Percentiles rank a stretch among this genome's conserved stretches.
Conservation (phyloP, 1,140 invertebrate species). For the Drosophila cardini region DNA sequence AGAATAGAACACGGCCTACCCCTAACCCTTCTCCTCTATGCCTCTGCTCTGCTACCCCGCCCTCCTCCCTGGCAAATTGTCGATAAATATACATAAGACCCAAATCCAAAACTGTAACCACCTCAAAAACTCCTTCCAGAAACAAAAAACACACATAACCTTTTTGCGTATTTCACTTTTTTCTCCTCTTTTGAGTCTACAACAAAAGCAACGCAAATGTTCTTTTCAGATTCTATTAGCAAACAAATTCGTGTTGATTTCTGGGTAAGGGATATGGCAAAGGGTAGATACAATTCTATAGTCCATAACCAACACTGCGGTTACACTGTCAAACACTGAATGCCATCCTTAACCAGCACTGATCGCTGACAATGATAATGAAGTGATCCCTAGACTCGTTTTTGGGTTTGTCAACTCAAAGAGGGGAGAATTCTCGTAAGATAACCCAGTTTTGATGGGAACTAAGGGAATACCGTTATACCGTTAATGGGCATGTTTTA, state of each 20-base stretch:
- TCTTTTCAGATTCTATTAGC: constrained; percentile 78
- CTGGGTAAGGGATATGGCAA: too few relatives aligned
- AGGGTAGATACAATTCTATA: not conserved
- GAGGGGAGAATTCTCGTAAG: not conserved
- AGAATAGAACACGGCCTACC: constrained; percentile 1
- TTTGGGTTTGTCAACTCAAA: constrained; percentile 3
- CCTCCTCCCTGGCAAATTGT: constrained; percentile 38
- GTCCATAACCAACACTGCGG: constrained; percentile 49
- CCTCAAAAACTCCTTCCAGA: not conserved
- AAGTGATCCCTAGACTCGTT: constrained; percentile 46
- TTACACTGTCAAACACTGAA: constrained; percentile 11
- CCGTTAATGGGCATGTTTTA: too few relatives aligned
- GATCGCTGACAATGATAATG: constrained; percentile 54
- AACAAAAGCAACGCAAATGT: constrained; percentile 64
- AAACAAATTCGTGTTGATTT: constrained; percentile 66
- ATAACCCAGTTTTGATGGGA: not conserved
- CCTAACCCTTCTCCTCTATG: not conserved
- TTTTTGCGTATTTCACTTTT: constrained; percentile 39
- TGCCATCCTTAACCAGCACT: constrained; percentile 30
- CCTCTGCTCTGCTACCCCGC: too few relatives aligned
- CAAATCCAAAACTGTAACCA: constrained; percentile 17
- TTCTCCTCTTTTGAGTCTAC: constrained; percentile 13
- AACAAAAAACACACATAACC: constrained; percentile 43
- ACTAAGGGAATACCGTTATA: not conserved
- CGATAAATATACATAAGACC: constrained; percentile 61